Conservation (phyloP, 2,113 vertebrate species). For the Pterocles gutturalis region DNA sequence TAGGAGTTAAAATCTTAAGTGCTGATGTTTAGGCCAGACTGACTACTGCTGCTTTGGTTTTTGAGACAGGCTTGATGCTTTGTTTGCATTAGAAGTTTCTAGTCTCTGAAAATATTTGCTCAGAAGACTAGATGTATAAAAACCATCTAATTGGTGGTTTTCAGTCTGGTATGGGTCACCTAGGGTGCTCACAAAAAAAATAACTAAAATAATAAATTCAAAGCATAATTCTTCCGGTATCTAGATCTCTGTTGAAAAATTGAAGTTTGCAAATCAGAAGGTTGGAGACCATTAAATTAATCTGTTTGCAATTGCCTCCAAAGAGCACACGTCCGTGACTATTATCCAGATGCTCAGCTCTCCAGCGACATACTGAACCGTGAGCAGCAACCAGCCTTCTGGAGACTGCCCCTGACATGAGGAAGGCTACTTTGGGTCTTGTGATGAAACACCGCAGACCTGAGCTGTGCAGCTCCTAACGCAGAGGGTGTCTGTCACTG, state of each 20-base stretch:
- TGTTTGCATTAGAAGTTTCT: neutral
- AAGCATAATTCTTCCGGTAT: neutral
- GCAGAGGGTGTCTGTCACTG: neutral
- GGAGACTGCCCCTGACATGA: rapidly evolving
- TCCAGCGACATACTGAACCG: neutral
- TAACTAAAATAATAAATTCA: neutral
- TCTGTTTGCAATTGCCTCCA: neutral
- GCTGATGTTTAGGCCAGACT: neutral
- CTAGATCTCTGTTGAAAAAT: neutral
- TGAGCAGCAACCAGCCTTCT: neutral
- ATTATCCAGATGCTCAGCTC: rapidly evolving
- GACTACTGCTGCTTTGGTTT: neutral
- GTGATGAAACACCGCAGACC: rapidly evolving
- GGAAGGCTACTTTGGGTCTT: neutral
- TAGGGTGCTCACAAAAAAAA: neutral
- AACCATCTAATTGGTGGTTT: neutral
- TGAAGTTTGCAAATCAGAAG: neutral
- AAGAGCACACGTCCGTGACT: neutral
- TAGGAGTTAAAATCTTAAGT: neutral
- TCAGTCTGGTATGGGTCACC: neutral
- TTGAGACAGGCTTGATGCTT: neutral
- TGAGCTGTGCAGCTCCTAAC: neutral
- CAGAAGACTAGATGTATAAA: neutral
- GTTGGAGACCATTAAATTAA: neutral
- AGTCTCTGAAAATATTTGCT: neutral